Evolutionary conservation across 2,888 invertebrate genomes (phyloP), one percentile per base, ranked within the genome.

Genomic region (Adineta ricciae): DNA sequence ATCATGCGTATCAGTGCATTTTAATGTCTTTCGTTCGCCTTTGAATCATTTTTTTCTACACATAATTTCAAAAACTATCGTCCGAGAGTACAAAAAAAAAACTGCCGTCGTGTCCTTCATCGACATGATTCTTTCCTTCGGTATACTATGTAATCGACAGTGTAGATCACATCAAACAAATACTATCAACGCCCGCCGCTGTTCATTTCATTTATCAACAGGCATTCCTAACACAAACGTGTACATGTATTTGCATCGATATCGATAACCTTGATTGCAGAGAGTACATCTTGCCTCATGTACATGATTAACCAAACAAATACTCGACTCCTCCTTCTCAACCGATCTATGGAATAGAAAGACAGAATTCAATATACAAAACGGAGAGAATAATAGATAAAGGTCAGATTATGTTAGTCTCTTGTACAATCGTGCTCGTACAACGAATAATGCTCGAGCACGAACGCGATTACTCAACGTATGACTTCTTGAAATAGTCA

Each of bases 161-260:
- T 64, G 32, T 64, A 64, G 11, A 64, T 64, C 19, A 64, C 32
- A 64, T 64, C 64, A 64, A 64, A 64, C 32, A 64, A 64, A 64
- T 16, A 64, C 64, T 36, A 32, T 64, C 64, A 64, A 16, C 27
- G 19, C 64, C 32, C 11, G 32, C 64, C 32, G 64, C 64, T 64
- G 64, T 64, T 64, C 64, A 64, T 64, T 64, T 64, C 32, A 64
- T 64, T 64, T 64, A 64, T 64, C 64, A 64, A 32, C 64, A 64
- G 19, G 64, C 32, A 64, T 64, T 64, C 11, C 19, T 64, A 36
- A 16, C 16, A 64, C 32, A 27, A 64, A 64, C 64, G 64, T 36
- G 64, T 64, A 32, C 46, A 46, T 14, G 14, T 64, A 64, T 32
- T 32, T 64, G 64, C 64, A 36, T 32, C 64, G 32, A 5, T 27